A percentile compares a stretch with the other conserved stretches of the same genome.
Conservation (phyloP, 2,113 vertebrate genomes). For the Phrynosoma platyrhinos region DNA sequence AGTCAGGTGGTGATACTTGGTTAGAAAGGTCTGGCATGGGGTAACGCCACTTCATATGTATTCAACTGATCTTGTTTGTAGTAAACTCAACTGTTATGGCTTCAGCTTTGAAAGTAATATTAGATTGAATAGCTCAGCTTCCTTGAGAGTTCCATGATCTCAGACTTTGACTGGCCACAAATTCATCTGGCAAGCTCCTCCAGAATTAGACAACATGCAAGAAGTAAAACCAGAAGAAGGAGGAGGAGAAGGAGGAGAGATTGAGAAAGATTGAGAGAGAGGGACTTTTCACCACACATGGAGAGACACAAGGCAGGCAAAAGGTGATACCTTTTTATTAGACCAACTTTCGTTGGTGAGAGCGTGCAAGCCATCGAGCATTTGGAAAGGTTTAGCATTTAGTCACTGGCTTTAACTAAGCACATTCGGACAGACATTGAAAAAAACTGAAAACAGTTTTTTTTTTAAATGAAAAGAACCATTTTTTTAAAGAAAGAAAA, state of each 20-base stretch:
- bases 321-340: slow-evolving; percentile 49
- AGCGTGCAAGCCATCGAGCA: slow-evolving; percentile 41
- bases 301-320: slow-evolving; percentile 32
- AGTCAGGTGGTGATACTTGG: neutral
- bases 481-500: slow-evolving; percentile 7
- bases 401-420: slow-evolving; percentile 39
- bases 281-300: slow-evolving; percentile 7
- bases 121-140: neutral
- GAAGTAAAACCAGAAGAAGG: neutral
- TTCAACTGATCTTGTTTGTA: neutral
- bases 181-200: neutral
- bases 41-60: neutral
- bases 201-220: neutral
- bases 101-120: no score
- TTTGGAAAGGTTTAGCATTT: slow-evolving; percentile 40
- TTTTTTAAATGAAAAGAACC: slow-evolving; percentile 11
- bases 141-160: neutral
- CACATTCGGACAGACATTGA: slow-evolving; percentile 48
- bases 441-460: slow-evolving; percentile 25
- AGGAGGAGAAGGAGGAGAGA: neutral
- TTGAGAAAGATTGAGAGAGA: neutral
- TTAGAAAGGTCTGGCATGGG: neutral
- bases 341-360: slow-evolving; percentile 39
- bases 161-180: neutral
- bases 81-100: neutral